Base-by-base conservation (phyloP, 2,113 vertebrate genomes). In the Lampris megalopsis region DNA sequence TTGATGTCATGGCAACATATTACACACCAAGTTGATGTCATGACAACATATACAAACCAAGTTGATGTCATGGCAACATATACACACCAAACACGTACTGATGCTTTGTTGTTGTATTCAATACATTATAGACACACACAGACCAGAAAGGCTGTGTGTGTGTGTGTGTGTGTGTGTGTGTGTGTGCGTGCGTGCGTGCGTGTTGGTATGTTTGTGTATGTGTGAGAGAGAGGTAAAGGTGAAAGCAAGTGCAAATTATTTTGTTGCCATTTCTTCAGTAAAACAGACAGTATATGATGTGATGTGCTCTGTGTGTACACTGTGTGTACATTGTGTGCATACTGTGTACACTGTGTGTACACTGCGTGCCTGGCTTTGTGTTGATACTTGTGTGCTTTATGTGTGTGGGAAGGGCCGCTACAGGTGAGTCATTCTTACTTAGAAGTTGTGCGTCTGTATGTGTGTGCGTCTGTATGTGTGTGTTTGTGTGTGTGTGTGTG, bases 371-470 rank as follows among this genome's bases (percentile, higher is more conserved):
- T 63, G 77, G 75, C 80, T 87, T 65, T 50, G 9, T 50, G 62
- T 49, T 81, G 77, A 73, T 77, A 79, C 69, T 84, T 88, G 75
- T 83, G 79, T 85, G 76, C 79, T 77, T 66, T 83, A 64, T 70
- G 71, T 74, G 80, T 82, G 91, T 86, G 87, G 87, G 87, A 75
- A 76, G 83, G 67, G 77, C 40, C 6, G 71, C 77, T 84, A 86
- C 86, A 89, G 86, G 85, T 92, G 89, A 91, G 86, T 92, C 89
- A 91, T 87, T 86, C 68, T 85, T 71, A 82, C 80, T 82, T 84
- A 71, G 41, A 79, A 85, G 79, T 71, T 71, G 75, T 65, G 74
- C 86, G 43, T 80, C 60, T 59, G 69, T 58, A 49, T 8, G 47
- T 50, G 56, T 61, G 64, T 37, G 68, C n/a, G 56, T 61, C 56